These are phyloP conservation scores for Branchinecta sandiegonensis DNA, from an alignment of 2,888 invertebrate species.

Conservation along the genomic window DNA sequence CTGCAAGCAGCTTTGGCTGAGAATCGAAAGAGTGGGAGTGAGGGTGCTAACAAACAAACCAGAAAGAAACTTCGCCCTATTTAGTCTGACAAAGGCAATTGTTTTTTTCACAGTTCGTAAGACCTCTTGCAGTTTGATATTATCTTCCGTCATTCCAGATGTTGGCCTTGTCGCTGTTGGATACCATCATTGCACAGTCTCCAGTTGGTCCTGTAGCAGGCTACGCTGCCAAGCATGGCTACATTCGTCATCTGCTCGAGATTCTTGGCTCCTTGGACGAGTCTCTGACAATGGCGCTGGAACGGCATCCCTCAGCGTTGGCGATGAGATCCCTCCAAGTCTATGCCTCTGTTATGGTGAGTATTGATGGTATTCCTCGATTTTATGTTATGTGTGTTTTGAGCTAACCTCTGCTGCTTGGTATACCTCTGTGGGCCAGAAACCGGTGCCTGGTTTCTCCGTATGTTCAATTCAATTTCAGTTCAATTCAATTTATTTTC, in stretches of 20 bases:
- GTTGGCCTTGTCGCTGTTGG: conserved; percentile 66
- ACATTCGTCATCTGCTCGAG: conserved; percentile 36
- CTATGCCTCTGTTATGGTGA: conserved; percentile 67
- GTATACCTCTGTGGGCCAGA: too few relatives aligned
- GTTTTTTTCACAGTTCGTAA: not conserved
- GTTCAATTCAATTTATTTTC: too few relatives aligned
- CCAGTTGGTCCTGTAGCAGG: conserved; percentile 53
- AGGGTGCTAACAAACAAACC: too few relatives aligned
- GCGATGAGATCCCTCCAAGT: conserved; percentile 59
- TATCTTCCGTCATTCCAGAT: conserved; percentile 38
- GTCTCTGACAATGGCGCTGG: conserved; percentile 44
- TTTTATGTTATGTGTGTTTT: not conserved
- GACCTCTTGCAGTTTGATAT: not conserved
- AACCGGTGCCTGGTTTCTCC: too few relatives aligned
- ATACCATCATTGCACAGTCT: conserved; percentile 46
- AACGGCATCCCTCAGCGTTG: conserved; percentile 34
- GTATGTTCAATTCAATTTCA: too few relatives aligned
- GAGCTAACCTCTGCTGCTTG: too few relatives aligned
- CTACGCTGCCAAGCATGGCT: conserved; percentile 41
- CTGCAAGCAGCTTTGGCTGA: too few relatives aligned
- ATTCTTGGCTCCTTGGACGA: conserved; percentile 60
- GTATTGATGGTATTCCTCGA: not conserved
- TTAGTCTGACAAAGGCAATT: not conserved
- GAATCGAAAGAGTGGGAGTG: too few relatives aligned
- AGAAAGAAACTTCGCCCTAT: too few relatives aligned